Evolutionary conservation across 2,888 invertebrate genomes (phyloP).

Genomic region (Caenorhabditis virilis): DNA sequence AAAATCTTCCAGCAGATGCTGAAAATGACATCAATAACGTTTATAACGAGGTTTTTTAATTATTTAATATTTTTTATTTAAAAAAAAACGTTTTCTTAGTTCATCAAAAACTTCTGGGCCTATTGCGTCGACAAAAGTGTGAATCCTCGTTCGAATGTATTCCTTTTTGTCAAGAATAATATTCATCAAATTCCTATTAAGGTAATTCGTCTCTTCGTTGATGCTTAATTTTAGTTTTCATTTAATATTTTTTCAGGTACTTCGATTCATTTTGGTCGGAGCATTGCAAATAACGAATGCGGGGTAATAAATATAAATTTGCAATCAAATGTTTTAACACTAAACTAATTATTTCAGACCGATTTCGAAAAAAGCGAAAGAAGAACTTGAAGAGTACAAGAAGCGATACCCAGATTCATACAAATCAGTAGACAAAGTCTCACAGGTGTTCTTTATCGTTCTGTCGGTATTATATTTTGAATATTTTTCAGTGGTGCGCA

Average conservation of each 20-base stretch:
- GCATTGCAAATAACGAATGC: background rate
- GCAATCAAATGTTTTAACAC: background rate
- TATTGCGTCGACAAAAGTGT: background rate
- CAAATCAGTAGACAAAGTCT: background rate
- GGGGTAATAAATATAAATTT: constrained; percentile 1
- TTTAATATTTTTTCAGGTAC: background rate
- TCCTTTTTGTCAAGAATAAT: background rate
- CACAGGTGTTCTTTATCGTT: background rate
- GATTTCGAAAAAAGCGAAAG: background rate
- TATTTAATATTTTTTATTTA: no score
- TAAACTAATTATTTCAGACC: background rate
- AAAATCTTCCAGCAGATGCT: constrained; percentile 5
- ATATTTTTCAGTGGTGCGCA: background rate
- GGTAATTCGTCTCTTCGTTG: background rate
- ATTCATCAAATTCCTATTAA: background rate
- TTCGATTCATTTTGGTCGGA: background rate
- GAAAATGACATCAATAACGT: constrained; percentile 12
- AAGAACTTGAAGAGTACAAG: background rate
- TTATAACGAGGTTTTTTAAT: background rate
- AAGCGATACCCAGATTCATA: background rate
- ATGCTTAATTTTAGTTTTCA: no score
- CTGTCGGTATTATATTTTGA: background rate
- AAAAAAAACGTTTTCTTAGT: no score
- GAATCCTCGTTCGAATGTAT: background rate
- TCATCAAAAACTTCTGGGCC: background rate